Percentiles rank a stretch among this genome's conserved stretches.
These are phyloP conservation scores for Dryas iulia DNA, from an alignment of 1,140 invertebrate genomes.

Conservation along the genomic window DNA sequence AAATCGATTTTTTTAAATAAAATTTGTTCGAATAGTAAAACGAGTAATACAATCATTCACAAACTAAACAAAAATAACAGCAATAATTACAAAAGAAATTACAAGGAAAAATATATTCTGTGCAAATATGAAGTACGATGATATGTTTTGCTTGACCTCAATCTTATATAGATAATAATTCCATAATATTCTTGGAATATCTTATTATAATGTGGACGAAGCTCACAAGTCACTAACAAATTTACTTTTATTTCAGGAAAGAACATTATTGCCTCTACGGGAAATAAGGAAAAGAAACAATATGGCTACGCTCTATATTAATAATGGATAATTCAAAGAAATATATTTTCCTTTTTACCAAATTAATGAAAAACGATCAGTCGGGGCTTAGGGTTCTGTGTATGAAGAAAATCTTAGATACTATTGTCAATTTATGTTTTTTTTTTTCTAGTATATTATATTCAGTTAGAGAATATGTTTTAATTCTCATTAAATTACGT, in stretches of 20 bases:
- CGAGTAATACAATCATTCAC: too few relatives aligned
- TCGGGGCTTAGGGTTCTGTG: neutral
- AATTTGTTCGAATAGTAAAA: too few relatives aligned
- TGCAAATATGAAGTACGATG: too few relatives aligned
- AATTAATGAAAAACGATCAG: neutral
- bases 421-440: neutral
- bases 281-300: constrained; percentile 2
- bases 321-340: neutral
- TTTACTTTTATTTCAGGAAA: constrained; percentile 2
- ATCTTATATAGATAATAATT: neutral
- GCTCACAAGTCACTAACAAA: neutral
- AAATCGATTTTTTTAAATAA: too few relatives aligned
- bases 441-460: too few relatives aligned
- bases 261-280: constrained; percentile 52
- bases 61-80: too few relatives aligned
- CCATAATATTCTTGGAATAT: neutral
- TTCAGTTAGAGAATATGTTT: too few relatives aligned
- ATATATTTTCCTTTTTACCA: neutral
- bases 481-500: too few relatives aligned
- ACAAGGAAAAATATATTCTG: neutral
- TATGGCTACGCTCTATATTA: neutral
- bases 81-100: neutral
- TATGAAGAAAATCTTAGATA: neutral
- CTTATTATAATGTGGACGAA: neutral
- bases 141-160: neutral